A percentile compares a stretch with the other conserved stretches of the same genome.
Conservation (phyloP, 2,113 vertebrate genomes). For the Bubo bubo region DNA sequence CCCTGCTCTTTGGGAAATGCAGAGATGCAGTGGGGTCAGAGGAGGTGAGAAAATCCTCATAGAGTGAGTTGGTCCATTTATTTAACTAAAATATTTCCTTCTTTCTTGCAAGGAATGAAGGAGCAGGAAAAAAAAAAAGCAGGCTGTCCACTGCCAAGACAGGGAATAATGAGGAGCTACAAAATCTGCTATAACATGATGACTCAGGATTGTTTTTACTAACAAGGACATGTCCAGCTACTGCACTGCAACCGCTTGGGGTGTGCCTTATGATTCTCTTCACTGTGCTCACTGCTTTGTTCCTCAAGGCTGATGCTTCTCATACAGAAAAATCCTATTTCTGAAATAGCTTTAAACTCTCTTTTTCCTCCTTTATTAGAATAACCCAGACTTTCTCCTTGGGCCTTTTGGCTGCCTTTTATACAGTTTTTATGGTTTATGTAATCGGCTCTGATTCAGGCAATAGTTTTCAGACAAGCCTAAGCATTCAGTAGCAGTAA, state of each 20-base stretch:
- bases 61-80: neutral
- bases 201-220: constrained; percentile 1
- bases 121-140: too few species aligned
- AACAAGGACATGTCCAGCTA: neutral
- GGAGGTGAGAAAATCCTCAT: neutral
- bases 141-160: neutral
- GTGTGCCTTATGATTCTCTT: neutral
- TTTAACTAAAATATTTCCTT: neutral
- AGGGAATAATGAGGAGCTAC: neutral
- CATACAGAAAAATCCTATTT: neutral
- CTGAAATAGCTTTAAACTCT: neutral
- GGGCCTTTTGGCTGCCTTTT: neutral
- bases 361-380: neutral
- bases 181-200: neutral
- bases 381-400: neutral
- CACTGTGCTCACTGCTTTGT: neutral
- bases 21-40: neutral
- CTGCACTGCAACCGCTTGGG: neutral
- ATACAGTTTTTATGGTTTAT: neutral
- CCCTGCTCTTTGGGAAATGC: neutral
- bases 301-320: neutral
- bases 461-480: neutral
- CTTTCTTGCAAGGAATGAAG: neutral
- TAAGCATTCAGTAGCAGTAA: neutral
- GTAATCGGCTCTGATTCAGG: neutral